A percentile compares a stretch with the other conserved stretches of the same genome.
These are phyloP conservation scores for Dinocampus coccinellae DNA, from an alignment of 2,888 invertebrate genomes.

Conservation along the genomic window DNA sequence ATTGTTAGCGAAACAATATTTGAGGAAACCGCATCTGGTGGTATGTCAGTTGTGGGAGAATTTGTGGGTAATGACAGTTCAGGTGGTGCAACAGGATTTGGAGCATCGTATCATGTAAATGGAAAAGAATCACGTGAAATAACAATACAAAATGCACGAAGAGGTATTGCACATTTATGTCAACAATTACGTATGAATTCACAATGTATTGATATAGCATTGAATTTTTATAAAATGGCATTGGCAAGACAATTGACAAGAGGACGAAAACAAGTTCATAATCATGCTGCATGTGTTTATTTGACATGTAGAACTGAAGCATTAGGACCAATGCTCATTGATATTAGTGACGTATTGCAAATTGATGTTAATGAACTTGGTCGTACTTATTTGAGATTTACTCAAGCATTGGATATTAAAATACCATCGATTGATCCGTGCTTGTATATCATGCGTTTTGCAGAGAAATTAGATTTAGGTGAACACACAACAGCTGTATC, in stretches of 20 bases:
- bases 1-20: slow-evolving; percentile 98
- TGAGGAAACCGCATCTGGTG: slow-evolving; percentile 92
- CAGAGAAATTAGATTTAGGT: slow-evolving; percentile 91
- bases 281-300: slow-evolving; percentile 97
- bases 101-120: slow-evolving; percentile 84
- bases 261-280: slow-evolving; percentile 90
- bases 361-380: slow-evolving; percentile 97
- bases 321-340: slow-evolving; percentile 94
- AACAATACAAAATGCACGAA: slow-evolving; percentile 89
- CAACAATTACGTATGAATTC: slow-evolving; percentile 89
- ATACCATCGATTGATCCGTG: slow-evolving; percentile 95
- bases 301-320: slow-evolving; percentile 96
- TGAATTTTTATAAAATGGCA: slow-evolving; percentile 95
- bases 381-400: slow-evolving; percentile 89
- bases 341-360: slow-evolving; percentile 97
- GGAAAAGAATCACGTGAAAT: slow-evolving; percentile 93
- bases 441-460: slow-evolving; percentile 94
- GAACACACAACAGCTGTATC: slow-evolving; percentile 95
- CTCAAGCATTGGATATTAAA: slow-evolving; percentile 90
- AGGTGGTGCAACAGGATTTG: slow-evolving; percentile 86
- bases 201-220: slow-evolving; percentile 93
- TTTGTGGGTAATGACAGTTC: slow-evolving; percentile 92
- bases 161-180: slow-evolving; percentile 87
- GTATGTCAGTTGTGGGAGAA: slow-evolving; percentile 89
- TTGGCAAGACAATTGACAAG: slow-evolving; percentile 86